Evolutionary conservation across 2,113 vertebrate species (phyloP), one percentile per base, ranked within the genome.

Genomic region (Nothocercus julius): DNA sequence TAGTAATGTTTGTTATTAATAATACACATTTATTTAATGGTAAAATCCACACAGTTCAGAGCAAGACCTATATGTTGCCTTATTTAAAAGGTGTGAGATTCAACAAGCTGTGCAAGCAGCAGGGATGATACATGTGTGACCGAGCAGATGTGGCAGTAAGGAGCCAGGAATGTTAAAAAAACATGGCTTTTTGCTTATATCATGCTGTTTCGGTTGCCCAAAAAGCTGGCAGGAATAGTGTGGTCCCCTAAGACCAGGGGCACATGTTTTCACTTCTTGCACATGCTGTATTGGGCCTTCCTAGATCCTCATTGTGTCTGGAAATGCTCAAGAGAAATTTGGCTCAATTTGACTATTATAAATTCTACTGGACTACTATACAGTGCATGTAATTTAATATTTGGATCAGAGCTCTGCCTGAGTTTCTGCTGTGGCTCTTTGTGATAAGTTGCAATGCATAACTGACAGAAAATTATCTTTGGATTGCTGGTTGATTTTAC

Each of bases 141-240:
- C 45, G 51, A 76, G 75, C 28, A 83, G 36, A 30, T 68, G n/a
- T 59, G 36, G 20, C 42, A 69, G 25, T 44, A 92, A 70, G 42
- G 19, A 82, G 32, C 90, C 14, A 9, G 2, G 3, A 12, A 5
- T 67, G 17, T 59, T 66, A 85, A 85, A 90, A 87, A 87, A 21
- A 0, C 0, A 21, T 6, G 20, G 2, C 0, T 36, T 22, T 74
- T 53, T 82, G 38, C 73, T 11, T 25, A 56, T 66, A 24, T 21
- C 62, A 5, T 58, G 11, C 20, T 77, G 17, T 88, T 88, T 70
- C 45, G 56, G 22, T 62, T 53, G 11, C 9, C 38, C 45, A 70
- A 54, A 36, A 87, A 90, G 54, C 10, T 70, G 12, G 11, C n/a
- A 78, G 45, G 12, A 90, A 30, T 22, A 38, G 9, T 68, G 51